Evolutionary conservation across 2,797 vertebrate genomes (phyloP), one percentile per base, ranked within the genome.

Genomic region (Hylomyscus alleni): DNA sequence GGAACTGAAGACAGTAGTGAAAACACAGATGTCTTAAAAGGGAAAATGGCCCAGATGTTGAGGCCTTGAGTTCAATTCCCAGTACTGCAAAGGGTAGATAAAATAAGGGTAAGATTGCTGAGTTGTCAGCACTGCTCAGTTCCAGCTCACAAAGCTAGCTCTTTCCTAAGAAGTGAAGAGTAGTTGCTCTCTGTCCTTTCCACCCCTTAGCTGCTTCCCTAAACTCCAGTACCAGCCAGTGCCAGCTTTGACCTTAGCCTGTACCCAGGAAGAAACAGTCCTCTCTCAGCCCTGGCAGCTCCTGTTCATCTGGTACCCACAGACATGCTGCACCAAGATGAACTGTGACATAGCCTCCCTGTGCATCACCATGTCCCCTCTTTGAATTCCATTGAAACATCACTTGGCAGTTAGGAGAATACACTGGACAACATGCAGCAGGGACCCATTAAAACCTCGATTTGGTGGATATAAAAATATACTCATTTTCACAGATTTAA

Each of bases 401-500:
- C 76, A 95, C 92, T 97, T 96, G 92, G 95, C 90, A 96, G 96
- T 87, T 97, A 92, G 87, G 97, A 96, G 84, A 95, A 87, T 56
- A 96, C 92, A 65, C 90, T n/a, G 19, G 92, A 93, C 95, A 88
- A 92, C 60, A 11, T 58, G 10, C 92, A 97, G 96, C 97, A 97
- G 95, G 98, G 93, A 96, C 62, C 89, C 95, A 97, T 97, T 97
- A 97, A 97, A 86, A 90, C 76, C 65, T 50, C 88, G 96, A 97
- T 96, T 94, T 94, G 97, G 96, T 97, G 95, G 97, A 97, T 97
- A 96, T 31, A 11, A 98, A 98, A 98, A 97, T 97, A 97, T 93
- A 94, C 96, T 98, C 47, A 37, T 93, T 98, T 98, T 97, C 98
- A 96, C 97, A 98, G 97, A 96, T 97, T 97, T 97, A 97, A 97